Evolutionary conservation across 2,797 vertebrate species (phyloP).

Genomic region (Bryconaethiops microstoma): DNA sequence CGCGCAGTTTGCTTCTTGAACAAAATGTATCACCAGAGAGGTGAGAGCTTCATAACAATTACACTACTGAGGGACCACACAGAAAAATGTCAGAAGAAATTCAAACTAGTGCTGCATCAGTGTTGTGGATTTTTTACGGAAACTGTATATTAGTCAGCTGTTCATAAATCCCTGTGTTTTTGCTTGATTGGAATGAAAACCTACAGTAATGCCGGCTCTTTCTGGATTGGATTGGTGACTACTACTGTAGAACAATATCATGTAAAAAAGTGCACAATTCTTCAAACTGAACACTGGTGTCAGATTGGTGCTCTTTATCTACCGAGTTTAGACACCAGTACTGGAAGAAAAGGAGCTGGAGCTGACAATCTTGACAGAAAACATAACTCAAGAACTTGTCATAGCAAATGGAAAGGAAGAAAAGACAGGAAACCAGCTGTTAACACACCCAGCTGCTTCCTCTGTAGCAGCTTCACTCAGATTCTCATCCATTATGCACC

Average conservation of each 20-base stretch:
- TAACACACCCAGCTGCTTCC: conserved; percentile 14
- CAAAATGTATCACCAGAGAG: background rate
- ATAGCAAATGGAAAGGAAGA: background rate
- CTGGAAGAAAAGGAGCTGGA: background rate
- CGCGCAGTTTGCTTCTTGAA: conserved; percentile 22
- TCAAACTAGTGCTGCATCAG: background rate
- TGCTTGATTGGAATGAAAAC: background rate
- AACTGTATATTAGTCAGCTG: background rate
- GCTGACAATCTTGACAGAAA: background rate
- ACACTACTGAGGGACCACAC: background rate
- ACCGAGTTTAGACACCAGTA: background rate
- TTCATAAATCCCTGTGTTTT: background rate
- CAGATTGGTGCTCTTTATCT: too few relatives aligned
- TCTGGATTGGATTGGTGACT: background rate
- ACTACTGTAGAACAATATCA: background rate
- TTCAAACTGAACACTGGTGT: background rate
- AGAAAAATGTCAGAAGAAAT: background rate
- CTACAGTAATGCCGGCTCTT: background rate
- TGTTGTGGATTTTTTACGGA: too few relatives aligned
- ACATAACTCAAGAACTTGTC: background rate
- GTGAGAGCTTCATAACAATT: background rate
- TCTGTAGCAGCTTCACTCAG: background rate
- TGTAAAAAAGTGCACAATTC: background rate
- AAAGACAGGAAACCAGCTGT: background rate
- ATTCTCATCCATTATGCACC: conserved; percentile 34